Conservation (phyloP, 2,888 invertebrate genomes). For the Anticlea derivata region DNA sequence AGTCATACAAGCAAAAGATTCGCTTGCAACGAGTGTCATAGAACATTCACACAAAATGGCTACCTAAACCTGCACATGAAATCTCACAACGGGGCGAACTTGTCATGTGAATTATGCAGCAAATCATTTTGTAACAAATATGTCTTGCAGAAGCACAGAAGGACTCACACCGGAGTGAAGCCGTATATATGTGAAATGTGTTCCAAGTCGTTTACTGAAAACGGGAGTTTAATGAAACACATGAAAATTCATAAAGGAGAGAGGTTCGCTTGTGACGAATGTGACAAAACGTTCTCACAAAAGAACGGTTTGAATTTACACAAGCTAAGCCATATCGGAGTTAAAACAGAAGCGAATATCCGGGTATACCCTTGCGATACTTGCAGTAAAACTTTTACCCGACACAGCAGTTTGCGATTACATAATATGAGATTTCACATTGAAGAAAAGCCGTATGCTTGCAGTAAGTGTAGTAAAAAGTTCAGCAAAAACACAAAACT, state of each 20-base stretch:
- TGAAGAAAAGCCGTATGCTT: constrained; percentile 4
- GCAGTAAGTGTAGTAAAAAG: constrained; percentile 1
- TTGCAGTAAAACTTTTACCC: background rate
- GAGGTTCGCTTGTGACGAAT: constrained; percentile 1
- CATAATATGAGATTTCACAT: constrained; percentile 18
- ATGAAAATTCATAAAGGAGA: constrained; percentile 7
- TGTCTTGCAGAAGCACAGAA: constrained; percentile 13
- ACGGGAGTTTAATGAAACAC: constrained; percentile 5
- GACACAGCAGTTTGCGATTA: constrained; percentile 2
- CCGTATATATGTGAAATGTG: constrained; percentile 13
- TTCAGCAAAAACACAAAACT: background rate
- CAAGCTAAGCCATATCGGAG: background rate
- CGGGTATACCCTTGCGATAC: background rate
- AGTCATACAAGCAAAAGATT: background rate
- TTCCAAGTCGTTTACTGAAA: constrained; percentile 7
- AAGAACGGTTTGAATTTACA: constrained; percentile 3
- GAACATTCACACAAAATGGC: constrained; percentile 5
- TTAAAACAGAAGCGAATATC: background rate
- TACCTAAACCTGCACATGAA: constrained; percentile 6
- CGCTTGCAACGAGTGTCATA: constrained; percentile 1
- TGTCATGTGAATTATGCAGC: constrained; percentile 5
- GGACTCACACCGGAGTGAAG: constrained; percentile 14
- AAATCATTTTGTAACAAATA: constrained; percentile 15
- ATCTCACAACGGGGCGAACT: background rate
- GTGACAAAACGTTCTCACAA: constrained; percentile 3